A percentile compares a stretch with the other conserved stretches of the same genome.
phyloP scores from a whole-genome alignment of 2,888 invertebrate species.

The Tupiocoris notatus region DNA sequence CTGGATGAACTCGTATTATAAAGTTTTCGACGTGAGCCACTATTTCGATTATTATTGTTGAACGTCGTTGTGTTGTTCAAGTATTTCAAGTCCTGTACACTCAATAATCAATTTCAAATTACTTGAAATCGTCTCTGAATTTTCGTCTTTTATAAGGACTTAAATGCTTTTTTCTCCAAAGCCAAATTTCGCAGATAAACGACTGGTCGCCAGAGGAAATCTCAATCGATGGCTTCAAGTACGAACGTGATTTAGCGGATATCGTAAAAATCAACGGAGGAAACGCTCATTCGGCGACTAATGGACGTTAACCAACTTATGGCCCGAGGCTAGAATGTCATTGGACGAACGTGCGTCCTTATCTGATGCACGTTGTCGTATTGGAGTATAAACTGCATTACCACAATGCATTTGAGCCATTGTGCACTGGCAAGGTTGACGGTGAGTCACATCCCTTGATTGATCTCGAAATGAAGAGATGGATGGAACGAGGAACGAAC shows the following conservation, averaged over 20 bases:
- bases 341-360: background rate
- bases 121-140: too few relatives aligned
- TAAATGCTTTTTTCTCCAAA: too few relatives aligned
- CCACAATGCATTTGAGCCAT: background rate
- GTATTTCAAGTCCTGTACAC: too few relatives aligned
- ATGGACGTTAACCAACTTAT: background rate
- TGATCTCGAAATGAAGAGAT: background rate
- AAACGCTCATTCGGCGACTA: background rate
- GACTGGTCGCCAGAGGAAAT: too few relatives aligned
- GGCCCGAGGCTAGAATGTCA: background rate
- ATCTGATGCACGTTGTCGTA: background rate
- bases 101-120: too few relatives aligned
- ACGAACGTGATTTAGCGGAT: background rate
- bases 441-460: background rate
- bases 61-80: too few relatives aligned
- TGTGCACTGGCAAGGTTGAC: background rate
- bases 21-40: too few relatives aligned
- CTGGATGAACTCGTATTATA: too few relatives aligned
- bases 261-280: background rate
- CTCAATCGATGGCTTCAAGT: too few relatives aligned
- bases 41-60: too few relatives aligned
- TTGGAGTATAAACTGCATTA: background rate
- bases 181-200: too few relatives aligned
- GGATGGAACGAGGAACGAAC: background rate
- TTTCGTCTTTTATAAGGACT: too few relatives aligned